These are phyloP conservation scores for Lepidocyrtoides sp. DNA, from an alignment of 2,888 invertebrate species.

Conservation along the genomic window DNA sequence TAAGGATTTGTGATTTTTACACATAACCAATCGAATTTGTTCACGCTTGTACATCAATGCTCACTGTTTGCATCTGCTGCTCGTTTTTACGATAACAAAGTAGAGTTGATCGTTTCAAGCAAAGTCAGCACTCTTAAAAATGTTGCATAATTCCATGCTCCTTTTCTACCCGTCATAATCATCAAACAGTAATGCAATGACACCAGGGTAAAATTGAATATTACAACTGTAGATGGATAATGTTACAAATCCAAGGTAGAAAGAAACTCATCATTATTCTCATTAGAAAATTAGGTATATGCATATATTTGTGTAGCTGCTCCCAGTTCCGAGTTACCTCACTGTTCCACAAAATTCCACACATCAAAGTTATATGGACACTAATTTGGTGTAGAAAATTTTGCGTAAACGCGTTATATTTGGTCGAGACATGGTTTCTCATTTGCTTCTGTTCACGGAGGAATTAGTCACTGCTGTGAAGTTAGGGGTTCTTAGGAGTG, in stretches of 20 bases:
- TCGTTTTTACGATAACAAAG: slow-evolving; percentile 43
- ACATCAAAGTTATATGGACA: background rate
- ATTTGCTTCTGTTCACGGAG: slow-evolving; percentile 81
- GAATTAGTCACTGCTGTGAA: slow-evolving; percentile 77
- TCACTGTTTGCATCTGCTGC: slow-evolving; percentile 56
- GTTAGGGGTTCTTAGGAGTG: slow-evolving; percentile 73
- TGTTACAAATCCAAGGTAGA: background rate
- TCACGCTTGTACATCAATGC: slow-evolving; percentile 67
- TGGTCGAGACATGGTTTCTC: slow-evolving; percentile 77
- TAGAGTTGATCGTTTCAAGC: background rate
- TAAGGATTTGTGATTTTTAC: slow-evolving; percentile 70
- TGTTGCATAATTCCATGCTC: slow-evolving; percentile 30
- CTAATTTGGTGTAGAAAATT: slow-evolving; percentile 82
- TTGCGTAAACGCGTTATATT: slow-evolving; percentile 83
- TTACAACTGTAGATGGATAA: background rate
- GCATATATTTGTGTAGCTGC: background rate
- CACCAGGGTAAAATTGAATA: slow-evolving; percentile 16
- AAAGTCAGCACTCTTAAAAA: background rate
- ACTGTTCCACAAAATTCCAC: background rate
- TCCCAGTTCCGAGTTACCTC: slow-evolving; percentile 23
- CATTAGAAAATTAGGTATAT: background rate
- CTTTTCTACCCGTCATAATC: slow-evolving; percentile 64
- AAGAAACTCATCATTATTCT: background rate
- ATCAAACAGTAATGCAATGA: slow-evolving; percentile 51
- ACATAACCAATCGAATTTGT: slow-evolving; percentile 74